phyloP scores from a whole-genome alignment of 1,140 invertebrate genomes.

The Drosophila arizonae region DNA sequence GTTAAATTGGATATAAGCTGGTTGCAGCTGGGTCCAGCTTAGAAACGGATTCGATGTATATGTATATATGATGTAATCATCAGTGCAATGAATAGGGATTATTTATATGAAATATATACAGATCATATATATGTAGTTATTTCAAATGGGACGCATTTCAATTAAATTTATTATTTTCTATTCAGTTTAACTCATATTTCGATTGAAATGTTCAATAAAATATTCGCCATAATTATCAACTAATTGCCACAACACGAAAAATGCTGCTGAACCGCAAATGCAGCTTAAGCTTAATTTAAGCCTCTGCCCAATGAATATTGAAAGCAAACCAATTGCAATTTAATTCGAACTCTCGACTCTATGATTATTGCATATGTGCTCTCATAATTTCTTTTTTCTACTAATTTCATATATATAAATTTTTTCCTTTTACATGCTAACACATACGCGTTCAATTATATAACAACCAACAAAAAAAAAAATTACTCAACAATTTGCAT shows the following conservation, averaged over 20 bases:
- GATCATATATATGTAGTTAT: too few species aligned
- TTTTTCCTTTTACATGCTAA: conserved; percentile 74
- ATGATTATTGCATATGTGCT: conserved; percentile 5
- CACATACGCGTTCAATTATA: conserved; percentile 25
- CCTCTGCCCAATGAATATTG: conserved; percentile 17
- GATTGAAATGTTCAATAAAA: too few species aligned
- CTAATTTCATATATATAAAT: conserved; percentile 27
- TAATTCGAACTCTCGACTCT: conserved; percentile 16
- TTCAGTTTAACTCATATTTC: too few species aligned
- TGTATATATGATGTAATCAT: too few species aligned
- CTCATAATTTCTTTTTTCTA: conserved; percentile 56
- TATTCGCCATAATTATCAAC: not conserved
- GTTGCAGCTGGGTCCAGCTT: too few species aligned
- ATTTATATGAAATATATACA: too few species aligned
- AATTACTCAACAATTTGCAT: conserved; percentile 38
- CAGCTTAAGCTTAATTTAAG: conserved; percentile 26
- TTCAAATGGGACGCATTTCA: too few species aligned
- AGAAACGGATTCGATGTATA: too few species aligned
- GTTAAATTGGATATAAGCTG: not conserved
- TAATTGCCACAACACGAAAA: not conserved
- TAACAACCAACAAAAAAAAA: conserved; percentile 31
- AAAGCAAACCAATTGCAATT: conserved; percentile 43
- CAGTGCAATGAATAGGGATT: too few species aligned
- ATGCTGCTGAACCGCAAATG: conserved; percentile 25
- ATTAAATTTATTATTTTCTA: too few species aligned